Base-by-base conservation (phyloP, 2,113 vertebrate genomes). In the Delphinus delphis region DNA sequence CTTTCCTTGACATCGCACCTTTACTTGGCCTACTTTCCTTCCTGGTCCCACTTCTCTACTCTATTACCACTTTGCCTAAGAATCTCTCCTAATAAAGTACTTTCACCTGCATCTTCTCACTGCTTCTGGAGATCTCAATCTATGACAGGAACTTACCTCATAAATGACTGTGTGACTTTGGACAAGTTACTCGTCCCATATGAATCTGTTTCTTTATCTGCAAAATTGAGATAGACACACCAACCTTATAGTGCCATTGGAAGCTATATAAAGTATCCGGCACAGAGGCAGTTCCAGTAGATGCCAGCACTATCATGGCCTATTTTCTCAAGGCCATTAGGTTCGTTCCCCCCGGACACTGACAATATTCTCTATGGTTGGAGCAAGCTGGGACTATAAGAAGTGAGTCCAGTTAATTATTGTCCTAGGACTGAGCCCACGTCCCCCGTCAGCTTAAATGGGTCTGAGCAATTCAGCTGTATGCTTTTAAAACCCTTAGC, bases 381-480 rank as follows among this genome's bases (percentile, higher is more conserved):
- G 41, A n/a, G 38, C 26, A 41, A 31, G 2, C 31, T 31, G 80
- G 62, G n/a, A 21, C 58, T n/a, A 1, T 5, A 15, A 36, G 41
- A 87, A 91, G 44, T 13, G 47, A 76, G 12, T 1, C 33, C 38
- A 26, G 26, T 33, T 47, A 23, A 55, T 44, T 68, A 41, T 79
- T 65, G 47, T 31, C 36, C 55, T 28, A 88, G 62, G 62, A 55
- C 23, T 93, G 62, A 89, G 94, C 79, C 90, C 94, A 41, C 65
- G 77, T 94, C 92, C 91, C 96, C 97, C 97, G 98, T 92, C 95
- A 97, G 79, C 82, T 97, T 96, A 83, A n/a, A 93, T n/a, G 33
- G 79, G 36, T 94, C 85, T 93, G 73, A 88, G 67, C 82, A 89
- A 97, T 96, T 97, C 90, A 97, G 82, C 95, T 97, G 88, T 88